These are phyloP conservation scores for Drosophila kanapiae DNA, from an alignment of 1,140 invertebrate genomes.

Conservation along the genomic window DNA sequence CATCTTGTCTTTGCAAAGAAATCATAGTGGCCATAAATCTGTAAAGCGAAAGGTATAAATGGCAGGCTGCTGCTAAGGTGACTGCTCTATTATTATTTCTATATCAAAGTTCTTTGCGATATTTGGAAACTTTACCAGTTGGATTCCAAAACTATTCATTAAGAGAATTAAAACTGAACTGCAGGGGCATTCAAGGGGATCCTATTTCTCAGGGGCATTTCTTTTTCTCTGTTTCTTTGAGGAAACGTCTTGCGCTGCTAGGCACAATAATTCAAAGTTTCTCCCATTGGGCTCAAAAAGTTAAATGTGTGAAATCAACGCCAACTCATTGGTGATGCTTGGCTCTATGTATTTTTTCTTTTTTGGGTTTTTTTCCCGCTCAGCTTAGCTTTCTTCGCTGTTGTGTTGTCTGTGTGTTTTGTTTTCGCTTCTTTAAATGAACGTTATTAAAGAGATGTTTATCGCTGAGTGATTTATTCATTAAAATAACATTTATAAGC, in stretches of 20 bases:
- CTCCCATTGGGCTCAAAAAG: conserved; percentile 41
- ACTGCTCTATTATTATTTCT: background rate
- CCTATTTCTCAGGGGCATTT: conserved; percentile 1
- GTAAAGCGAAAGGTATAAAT: background rate
- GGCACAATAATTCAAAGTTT: conserved; percentile 62
- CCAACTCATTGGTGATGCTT: conserved; percentile 55
- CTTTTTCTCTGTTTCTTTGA: background rate
- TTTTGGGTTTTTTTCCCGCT: conserved; percentile 31
- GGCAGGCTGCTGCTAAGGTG: no score
- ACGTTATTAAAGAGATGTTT: conserved; percentile 82
- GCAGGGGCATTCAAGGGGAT: background rate
- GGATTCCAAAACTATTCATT: background rate
- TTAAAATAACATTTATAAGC: conserved; percentile 84
- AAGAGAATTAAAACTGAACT: background rate
- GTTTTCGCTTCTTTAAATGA: conserved; percentile 82
- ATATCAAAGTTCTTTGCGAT: background rate
- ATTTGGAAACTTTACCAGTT: background rate
- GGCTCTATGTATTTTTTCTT: conserved; percentile 8
- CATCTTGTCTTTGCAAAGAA: background rate
- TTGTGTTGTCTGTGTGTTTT: conserved; percentile 63
- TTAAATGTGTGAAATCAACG: conserved; percentile 66
- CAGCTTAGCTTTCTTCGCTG: conserved; percentile 50
- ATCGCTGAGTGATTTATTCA: conserved; percentile 84
- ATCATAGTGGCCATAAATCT: background rate
- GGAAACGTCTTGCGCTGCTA: conserved; percentile 53